Evolutionary conservation across 2,113 vertebrate genomes (phyloP).

Genomic region (Catharus fuscescens): DNA sequence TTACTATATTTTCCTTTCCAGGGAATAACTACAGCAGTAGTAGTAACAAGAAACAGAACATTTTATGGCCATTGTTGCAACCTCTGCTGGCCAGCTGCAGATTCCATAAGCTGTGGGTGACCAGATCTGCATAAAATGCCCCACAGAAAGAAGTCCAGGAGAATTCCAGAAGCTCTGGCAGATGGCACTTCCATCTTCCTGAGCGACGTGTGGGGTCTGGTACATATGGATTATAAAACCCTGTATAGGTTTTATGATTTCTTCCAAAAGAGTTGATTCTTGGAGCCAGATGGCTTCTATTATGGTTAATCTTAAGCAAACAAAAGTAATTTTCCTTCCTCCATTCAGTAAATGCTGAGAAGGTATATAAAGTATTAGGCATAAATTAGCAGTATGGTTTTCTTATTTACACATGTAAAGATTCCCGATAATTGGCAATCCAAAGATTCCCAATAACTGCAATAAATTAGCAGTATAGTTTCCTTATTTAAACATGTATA

Average conservation of each 20-base stretch:
- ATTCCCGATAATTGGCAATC: not conserved
- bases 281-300: not conserved
- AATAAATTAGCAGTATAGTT: not conserved
- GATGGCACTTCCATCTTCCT: not conserved
- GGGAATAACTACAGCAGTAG: not conserved
- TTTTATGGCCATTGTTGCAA: not conserved
- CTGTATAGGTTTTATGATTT: not conserved
- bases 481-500: not conserved
- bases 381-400: not conserved
- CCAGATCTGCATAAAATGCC: not conserved
- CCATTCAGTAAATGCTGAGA: not conserved
- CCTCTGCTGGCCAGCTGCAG: not conserved
- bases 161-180: not conserved
- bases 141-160: not conserved
- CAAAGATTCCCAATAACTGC: too few relatives aligned
- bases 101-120: not conserved
- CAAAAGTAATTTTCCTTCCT: not conserved
- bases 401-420: not conserved
- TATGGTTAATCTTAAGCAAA: not conserved
- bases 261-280: not conserved
- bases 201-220: rapidly evolving
- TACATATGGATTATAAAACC: not conserved
- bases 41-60: not conserved
- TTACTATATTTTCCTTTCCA: not conserved
- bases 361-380: not conserved